phyloP scores from a whole-genome alignment of 2,113 vertebrate species.

The Clarias magur region DNA sequence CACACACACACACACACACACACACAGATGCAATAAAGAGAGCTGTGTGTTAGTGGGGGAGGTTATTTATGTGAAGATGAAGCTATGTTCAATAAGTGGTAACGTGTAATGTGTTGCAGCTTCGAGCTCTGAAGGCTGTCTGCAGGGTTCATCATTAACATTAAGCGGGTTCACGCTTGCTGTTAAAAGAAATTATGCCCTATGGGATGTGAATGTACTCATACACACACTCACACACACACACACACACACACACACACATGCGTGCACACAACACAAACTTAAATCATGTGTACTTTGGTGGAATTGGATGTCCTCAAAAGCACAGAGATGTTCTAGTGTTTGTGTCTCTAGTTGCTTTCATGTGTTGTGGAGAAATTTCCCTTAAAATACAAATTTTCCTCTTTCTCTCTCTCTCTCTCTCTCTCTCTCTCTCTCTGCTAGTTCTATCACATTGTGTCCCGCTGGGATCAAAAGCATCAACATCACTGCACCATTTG shows the following conservation, averaged over 20 bases:
- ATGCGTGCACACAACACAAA: background rate
- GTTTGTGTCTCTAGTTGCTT: background rate
- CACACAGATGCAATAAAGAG: background rate
- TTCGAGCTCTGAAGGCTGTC: conserved; percentile 17
- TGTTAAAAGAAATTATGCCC: conserved; percentile 36
- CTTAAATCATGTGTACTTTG: background rate
- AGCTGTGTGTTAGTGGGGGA: background rate
- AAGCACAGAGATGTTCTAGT: background rate
- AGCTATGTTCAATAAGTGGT: conserved; percentile 27
- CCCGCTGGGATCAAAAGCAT: conserved; percentile 41
- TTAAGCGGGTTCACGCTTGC: conserved; percentile 25
- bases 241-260: conserved; percentile 1
- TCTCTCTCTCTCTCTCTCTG: conserved; percentile 21
- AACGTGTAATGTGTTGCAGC: background rate
- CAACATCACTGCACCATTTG: conserved; percentile 19
- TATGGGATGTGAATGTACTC: conserved; percentile 6
- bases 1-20: background rate
- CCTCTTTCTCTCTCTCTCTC: background rate
- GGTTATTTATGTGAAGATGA: conserved; percentile 31
- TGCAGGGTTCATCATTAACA: conserved; percentile 30
- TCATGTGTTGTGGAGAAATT: background rate
- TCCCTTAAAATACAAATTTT: background rate
- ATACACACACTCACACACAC: conserved; percentile 1
- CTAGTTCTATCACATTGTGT: conserved; percentile 12
- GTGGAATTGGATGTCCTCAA: background rate